Base-by-base conservation (phyloP, 2,797 vertebrate species). In the Pelochelys cantorii region DNA sequence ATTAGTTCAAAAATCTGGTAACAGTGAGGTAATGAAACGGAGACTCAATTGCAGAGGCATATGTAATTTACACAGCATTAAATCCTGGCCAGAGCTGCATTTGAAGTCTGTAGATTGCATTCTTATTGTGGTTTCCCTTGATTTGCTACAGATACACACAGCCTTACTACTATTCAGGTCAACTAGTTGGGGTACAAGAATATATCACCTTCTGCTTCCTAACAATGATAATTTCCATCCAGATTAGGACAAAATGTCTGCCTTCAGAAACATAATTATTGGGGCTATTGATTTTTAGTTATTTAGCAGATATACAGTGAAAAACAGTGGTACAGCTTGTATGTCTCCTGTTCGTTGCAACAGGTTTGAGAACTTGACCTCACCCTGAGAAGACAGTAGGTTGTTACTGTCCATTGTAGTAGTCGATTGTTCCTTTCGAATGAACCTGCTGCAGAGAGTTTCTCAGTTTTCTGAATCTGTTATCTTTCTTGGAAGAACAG, bases 11-110 rank as follows among this genome's bases (percentile, higher is more conserved):
- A 90, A 85, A 53, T 84, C 65, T 74, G 54, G 90, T 60, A 92
- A 83, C 68, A 83, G 83, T 88, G 94, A 88, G 85, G 85, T 93
- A 87, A 95, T 37, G 85, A 95, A 96, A 93, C 83, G 81, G 84
- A 92, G 85, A 87, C 94, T 86, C 88, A 90, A 95, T 95, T 97
- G 94, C 93, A 92, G 91, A 90, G 93, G 93, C 85, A 95, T 97
- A 95, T 93, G 88, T 83, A 56, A 95, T 96, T 97, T 97, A 88
- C 77, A 86, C 84, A 83, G 91, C 89, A 77, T 94, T 94, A 90
- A 91, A 77, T 90, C 91, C 84, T 81, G 90, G 54, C 78, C 55
- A 52, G 34, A 96, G 75, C 86, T 71, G 71, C 53, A 20, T 88
- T 95, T 81, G 71, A 65, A 93, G 85, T 34, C 74, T 65, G 68